Conservation (phyloP, 2,113 vertebrate species). For the Crocuta crocuta region DNA sequence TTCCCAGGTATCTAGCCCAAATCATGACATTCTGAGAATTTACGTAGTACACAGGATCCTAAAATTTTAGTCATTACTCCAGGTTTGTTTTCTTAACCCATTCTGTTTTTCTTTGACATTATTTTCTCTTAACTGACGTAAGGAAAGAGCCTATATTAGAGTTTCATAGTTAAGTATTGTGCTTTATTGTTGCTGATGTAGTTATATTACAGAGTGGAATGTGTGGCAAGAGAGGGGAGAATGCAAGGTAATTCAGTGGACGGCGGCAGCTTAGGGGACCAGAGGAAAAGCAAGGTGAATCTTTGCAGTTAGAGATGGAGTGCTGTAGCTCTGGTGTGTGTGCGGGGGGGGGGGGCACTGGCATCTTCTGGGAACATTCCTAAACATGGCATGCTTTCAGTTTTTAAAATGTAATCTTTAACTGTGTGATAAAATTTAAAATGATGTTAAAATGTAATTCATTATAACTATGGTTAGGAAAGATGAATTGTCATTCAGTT, state of each 20-base stretch:
- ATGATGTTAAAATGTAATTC: neutral
- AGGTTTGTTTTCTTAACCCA: neutral
- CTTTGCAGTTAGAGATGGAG: neutral
- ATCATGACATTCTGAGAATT: neutral
- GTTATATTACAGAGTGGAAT: neutral
- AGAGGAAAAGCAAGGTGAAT: neutral
- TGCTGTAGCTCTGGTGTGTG: neutral
- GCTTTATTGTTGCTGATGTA: neutral
- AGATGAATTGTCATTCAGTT: neutral
- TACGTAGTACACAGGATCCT: neutral
- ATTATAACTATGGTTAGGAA: neutral
- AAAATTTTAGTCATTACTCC: neutral
- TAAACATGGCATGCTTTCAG: neutral
- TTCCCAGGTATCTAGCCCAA: neutral
- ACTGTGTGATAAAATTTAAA: neutral
- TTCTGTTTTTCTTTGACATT: neutral
- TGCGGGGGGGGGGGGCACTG: too few species aligned
- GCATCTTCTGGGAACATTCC: neutral
- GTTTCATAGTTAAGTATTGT: neutral
- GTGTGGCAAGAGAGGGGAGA: neutral
- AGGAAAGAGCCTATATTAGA: neutral
- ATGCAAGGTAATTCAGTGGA: neutral
- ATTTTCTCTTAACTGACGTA: neutral
- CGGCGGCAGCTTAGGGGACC: neutral
- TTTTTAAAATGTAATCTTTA: neutral